Conservation (phyloP, 2,797 vertebrate species). For the Spondyliosoma cantharus region DNA sequence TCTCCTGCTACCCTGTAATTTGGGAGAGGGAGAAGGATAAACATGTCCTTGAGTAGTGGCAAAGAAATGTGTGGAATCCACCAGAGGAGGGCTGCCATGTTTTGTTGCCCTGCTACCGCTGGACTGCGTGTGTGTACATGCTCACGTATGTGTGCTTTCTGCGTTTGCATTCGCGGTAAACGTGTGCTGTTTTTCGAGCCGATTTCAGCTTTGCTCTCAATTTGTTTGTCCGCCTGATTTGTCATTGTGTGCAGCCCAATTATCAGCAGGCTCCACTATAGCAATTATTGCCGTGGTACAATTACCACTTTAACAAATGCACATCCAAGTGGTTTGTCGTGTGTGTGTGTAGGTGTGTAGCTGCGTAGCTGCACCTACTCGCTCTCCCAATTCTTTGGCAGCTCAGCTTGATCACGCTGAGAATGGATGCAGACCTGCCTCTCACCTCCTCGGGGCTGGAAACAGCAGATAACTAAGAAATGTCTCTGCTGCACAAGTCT, state of each 20-base stretch:
- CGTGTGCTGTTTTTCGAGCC: neutral
- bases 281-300: constrained; percentile 65
- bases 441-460: constrained; percentile 74
- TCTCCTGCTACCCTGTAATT: constrained; percentile 79
- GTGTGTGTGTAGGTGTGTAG: constrained; percentile 15
- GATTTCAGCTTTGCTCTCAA: constrained; percentile 41
- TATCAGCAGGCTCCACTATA: constrained; percentile 55
- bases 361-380: constrained; percentile 57
- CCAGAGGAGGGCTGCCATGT: constrained; percentile 43
- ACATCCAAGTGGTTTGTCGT: constrained; percentile 42
- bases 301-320: constrained; percentile 65
- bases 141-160: neutral
- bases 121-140: constrained; percentile 6
- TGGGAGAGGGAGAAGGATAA: constrained; percentile 71
- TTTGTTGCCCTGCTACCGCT: constrained; percentile 63
- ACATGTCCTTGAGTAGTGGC: constrained; percentile 76
- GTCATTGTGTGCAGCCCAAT: constrained; percentile 52
- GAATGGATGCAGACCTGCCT: constrained; percentile 73
- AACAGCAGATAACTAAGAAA: constrained; percentile 76
- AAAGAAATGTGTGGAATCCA: constrained; percentile 81
- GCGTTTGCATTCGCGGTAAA: neutral
- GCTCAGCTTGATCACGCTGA: constrained; percentile 57
- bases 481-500: constrained; percentile 68
- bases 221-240: constrained; percentile 43
- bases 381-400: constrained; percentile 58